Percentiles rank a stretch among this genome's conserved stretches.
phyloP scores from a whole-genome alignment of 2,113 vertebrate genomes.

The Ptilorrhoa leucosticta region DNA sequence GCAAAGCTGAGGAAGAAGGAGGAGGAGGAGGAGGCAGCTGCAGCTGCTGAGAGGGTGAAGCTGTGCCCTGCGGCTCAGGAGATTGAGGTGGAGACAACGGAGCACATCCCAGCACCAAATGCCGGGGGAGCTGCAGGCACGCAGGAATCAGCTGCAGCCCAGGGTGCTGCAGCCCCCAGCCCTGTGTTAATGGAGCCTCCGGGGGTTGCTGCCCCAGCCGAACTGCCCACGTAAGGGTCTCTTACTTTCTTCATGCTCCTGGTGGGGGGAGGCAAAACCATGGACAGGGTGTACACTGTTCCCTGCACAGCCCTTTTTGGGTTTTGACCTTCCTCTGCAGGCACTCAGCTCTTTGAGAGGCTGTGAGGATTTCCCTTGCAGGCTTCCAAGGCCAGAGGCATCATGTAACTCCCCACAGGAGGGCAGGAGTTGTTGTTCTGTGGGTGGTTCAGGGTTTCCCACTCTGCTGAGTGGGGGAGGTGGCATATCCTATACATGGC shows the following conservation, averaged over 20 bases:
- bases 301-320: neutral
- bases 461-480: neutral
- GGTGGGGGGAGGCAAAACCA: neutral
- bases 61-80: slow-evolving; percentile 67
- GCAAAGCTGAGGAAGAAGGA: slow-evolving; percentile 65
- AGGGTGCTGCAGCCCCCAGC: neutral
- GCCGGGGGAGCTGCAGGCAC: neutral
- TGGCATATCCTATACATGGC: accelerated
- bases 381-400: accelerated
- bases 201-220: neutral
- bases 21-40: slow-evolving; percentile 51
- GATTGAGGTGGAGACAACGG: slow-evolving; percentile 66
- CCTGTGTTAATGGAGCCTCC: neutral
- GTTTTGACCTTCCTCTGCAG: neutral
- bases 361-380: neutral
- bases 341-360: accelerated
- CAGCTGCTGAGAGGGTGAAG: neutral
- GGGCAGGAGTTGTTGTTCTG: neutral
- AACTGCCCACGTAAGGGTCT: slow-evolving; percentile 65
- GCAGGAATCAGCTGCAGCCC: neutral
- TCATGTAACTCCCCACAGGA: accelerated
- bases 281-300: neutral
- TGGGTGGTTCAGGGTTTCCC: neutral
- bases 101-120: neutral
- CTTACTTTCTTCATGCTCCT: neutral